A percentile compares a stretch with the other conserved stretches of the same genome.
Conservation (phyloP, 1,140 invertebrate species). For the Pseudomyrmex pallidus region DNA sequence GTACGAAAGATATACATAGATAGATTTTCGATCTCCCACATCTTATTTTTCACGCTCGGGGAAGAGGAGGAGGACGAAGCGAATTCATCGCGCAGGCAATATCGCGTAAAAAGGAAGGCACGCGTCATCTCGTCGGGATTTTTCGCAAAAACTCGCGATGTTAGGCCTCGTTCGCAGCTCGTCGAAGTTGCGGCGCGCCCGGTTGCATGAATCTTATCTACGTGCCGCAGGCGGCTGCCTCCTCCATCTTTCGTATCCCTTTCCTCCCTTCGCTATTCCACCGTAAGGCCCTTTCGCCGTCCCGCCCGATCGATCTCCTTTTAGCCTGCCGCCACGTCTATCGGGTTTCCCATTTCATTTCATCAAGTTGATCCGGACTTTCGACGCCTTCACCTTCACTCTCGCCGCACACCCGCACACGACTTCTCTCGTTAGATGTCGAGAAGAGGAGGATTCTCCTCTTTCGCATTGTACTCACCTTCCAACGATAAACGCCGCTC, state of each 20-base stretch:
- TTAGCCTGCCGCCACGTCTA: constrained; percentile 63
- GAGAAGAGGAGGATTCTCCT: constrained; percentile 16
- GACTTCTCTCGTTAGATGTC: constrained; percentile 41
- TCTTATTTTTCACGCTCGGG: too few relatives aligned
- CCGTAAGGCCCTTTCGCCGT: constrained; percentile 52
- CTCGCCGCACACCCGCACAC: constrained; percentile 11
- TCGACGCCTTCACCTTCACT: constrained; percentile 59
- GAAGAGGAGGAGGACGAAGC: background rate
- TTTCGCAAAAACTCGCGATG: constrained; percentile 52
- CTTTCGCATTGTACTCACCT: background rate
- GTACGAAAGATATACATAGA: too few relatives aligned
- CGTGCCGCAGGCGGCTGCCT: constrained; percentile 68
- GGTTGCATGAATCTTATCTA: constrained; percentile 73
- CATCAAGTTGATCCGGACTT: constrained; percentile 73
- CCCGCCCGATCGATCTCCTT: constrained; percentile 69
- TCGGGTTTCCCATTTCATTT: constrained; percentile 75
- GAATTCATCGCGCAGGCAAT: constrained; percentile 48
- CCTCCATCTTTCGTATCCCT: background rate
- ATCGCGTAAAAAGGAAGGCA: constrained; percentile 49
- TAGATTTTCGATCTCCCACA: too few relatives aligned
- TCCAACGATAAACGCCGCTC: constrained; percentile 13
- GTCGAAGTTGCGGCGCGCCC: constrained; percentile 62
- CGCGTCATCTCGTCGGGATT: constrained; percentile 53
- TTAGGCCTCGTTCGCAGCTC: constrained; percentile 69
- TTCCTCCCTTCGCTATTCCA: constrained; percentile 31